phyloP scores from a whole-genome alignment of 2,888 invertebrate genomes.

The Epirrhoe tristata region DNA sequence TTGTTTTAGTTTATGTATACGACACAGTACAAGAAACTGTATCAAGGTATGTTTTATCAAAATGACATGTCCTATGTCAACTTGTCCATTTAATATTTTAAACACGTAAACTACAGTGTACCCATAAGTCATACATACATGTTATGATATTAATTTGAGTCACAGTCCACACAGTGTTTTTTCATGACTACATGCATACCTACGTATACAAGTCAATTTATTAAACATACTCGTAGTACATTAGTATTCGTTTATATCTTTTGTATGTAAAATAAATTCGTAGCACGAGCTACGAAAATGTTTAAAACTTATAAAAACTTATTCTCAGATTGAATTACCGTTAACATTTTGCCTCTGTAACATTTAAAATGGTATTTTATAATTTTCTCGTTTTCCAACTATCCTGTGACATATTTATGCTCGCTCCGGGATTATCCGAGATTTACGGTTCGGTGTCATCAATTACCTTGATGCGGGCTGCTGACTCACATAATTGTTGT shows the following conservation, averaged over 20 bases:
- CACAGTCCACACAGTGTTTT: not conserved
- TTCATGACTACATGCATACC: not conserved
- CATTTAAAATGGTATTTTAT: conserved; percentile 13
- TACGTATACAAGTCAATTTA: not conserved
- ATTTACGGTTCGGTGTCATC: conserved; percentile 33
- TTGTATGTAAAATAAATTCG: not conserved
- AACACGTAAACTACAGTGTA: not conserved
- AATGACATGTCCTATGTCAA: not conserved
- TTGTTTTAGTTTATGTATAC: too few species aligned
- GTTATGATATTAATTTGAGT: not conserved
- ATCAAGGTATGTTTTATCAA: not conserved
- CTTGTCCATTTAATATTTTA: not conserved
- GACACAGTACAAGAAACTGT: too few species aligned
- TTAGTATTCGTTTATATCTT: conserved; percentile 22
- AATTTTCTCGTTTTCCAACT: conserved; percentile 16
- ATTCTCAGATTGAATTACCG: not conserved
- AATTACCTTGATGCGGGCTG: conserved; percentile 34
- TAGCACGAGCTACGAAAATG: conserved; percentile 23
- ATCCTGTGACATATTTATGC: conserved; percentile 27
- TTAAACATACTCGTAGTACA: not conserved
- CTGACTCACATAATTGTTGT: conserved; percentile 35
- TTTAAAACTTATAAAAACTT: not conserved
- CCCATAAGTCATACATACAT: not conserved
- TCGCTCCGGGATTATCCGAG: conserved; percentile 27
- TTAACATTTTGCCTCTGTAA: not conserved